Conservation (phyloP, 2,797 vertebrate genomes). For the Poecile montanus region DNA sequence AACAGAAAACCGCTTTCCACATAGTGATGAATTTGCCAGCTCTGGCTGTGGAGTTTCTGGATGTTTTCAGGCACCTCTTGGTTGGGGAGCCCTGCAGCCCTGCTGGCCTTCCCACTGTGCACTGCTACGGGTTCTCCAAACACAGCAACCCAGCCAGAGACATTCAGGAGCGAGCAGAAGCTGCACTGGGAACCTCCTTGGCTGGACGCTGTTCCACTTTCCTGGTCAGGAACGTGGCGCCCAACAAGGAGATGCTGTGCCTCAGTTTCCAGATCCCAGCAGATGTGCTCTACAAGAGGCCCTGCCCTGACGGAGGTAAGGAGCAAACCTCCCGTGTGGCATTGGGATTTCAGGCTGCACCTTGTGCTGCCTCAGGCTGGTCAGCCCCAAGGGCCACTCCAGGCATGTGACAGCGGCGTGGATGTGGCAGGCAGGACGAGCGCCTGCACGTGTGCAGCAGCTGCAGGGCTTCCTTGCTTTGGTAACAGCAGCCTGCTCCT, state of each 20-base stretch:
- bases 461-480: not conserved
- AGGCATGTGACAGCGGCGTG: rapidly evolving
- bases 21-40: constrained; percentile 96
- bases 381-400: not conserved
- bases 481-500: not conserved
- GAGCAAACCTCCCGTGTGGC: rapidly evolving
- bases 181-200: constrained; percentile 80
- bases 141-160: constrained; percentile 81
- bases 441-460: not conserved
- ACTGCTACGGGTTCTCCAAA: constrained; percentile 96
- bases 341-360: not conserved
- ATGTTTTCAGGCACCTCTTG: constrained; percentile 85
- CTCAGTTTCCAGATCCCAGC: constrained; percentile 87
- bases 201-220: constrained; percentile 81
- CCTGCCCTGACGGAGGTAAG: constrained; percentile 79
- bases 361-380: not conserved
- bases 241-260: constrained; percentile 97
- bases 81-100: constrained; percentile 50
- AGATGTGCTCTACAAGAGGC: constrained; percentile 80
- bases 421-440: rapidly evolving
- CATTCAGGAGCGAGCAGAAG: constrained; percentile 80
- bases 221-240: constrained; percentile 92
- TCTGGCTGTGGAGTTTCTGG: constrained; percentile 89
- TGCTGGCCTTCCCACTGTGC: constrained; percentile 81
- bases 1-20: constrained; percentile 74